Conservation (phyloP, 2,888 invertebrate genomes). For the Adela reaumurella region DNA sequence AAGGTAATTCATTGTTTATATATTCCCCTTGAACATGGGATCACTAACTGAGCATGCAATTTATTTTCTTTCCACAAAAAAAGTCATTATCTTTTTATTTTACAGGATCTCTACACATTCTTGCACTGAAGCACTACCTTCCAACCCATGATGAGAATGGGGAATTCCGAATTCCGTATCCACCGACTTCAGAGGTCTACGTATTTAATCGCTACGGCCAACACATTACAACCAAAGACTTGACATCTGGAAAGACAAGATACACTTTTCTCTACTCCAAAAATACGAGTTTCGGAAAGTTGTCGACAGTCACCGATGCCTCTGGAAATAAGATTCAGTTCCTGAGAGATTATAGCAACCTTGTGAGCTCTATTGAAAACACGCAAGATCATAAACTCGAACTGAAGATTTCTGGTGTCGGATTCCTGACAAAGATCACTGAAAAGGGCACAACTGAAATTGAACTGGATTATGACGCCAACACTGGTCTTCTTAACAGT, state of each 20-base stretch:
- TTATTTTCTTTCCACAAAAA: constrained; percentile 6
- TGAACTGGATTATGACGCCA: constrained; percentile 86
- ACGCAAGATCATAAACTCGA: constrained; percentile 92
- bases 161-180: constrained; percentile 90
- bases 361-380: constrained; percentile 91
- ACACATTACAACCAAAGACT: constrained; percentile 90
- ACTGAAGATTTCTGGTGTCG: constrained; percentile 88
- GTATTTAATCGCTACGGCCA: constrained; percentile 94
- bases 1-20: constrained; percentile 54
- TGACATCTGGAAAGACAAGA: constrained; percentile 90
- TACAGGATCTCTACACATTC: constrained; percentile 72
- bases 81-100: constrained; percentile 12
- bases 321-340: constrained; percentile 92
- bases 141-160: constrained; percentile 85
- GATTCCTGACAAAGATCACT: constrained; percentile 81
- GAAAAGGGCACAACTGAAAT: constrained; percentile 88
- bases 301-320: constrained; percentile 91
- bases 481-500: constrained; percentile 81
- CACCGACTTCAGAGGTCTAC: constrained; percentile 90
- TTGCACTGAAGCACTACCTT: constrained; percentile 82
- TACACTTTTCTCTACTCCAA: constrained; percentile 97
- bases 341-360: constrained; percentile 86
- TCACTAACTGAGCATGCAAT: too few species aligned
- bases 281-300: constrained; percentile 91
- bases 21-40: too few species aligned